Conservation (phyloP, 2,888 invertebrate species). For the Apamea epomidion region DNA sequence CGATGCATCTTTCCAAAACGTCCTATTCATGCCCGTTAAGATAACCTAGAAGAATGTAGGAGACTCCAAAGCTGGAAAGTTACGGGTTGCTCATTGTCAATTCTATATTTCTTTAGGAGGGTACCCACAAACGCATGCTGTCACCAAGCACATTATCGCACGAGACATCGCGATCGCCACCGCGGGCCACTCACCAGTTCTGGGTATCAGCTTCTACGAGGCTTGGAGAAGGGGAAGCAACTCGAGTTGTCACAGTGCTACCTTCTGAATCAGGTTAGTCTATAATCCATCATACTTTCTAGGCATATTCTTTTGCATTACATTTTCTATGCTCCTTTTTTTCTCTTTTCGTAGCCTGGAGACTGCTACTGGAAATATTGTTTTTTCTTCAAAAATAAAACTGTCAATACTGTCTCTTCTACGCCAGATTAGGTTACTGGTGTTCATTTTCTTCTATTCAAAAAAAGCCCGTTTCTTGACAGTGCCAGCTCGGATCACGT, state of each 20-base stretch:
- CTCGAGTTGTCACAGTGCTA: conserved; percentile 93
- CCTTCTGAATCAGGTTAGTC: conserved; percentile 92
- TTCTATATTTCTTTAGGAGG: conserved; percentile 87
- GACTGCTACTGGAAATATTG: neutral
- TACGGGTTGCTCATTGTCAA: conserved; percentile 2
- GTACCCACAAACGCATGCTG: conserved; percentile 94
- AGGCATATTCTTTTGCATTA: conserved; percentile 1
- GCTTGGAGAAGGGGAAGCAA: conserved; percentile 96
- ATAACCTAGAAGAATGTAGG: conserved; percentile 35
- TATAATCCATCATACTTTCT: conserved; percentile 59
- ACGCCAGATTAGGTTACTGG: conserved; percentile 57
- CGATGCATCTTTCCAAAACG: conserved; percentile 5
- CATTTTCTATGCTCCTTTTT: neutral
- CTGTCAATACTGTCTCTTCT: conserved; percentile 13
- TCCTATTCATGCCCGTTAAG: conserved; percentile 9
- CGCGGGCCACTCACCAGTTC: conserved; percentile 94
- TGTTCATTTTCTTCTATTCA: conserved; percentile 66
- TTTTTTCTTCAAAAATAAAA: neutral
- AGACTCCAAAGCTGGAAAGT: neutral
- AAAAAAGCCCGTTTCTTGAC: conserved; percentile 73
- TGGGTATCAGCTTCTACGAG: conserved; percentile 94
- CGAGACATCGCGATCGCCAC: conserved; percentile 93
- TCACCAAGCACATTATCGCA: conserved; percentile 93
- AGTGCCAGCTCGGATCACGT: conserved; percentile 97
- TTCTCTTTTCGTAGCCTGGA: neutral